Conservation (phyloP, 1,140 invertebrate species). For the Drosophila azteca region DNA sequence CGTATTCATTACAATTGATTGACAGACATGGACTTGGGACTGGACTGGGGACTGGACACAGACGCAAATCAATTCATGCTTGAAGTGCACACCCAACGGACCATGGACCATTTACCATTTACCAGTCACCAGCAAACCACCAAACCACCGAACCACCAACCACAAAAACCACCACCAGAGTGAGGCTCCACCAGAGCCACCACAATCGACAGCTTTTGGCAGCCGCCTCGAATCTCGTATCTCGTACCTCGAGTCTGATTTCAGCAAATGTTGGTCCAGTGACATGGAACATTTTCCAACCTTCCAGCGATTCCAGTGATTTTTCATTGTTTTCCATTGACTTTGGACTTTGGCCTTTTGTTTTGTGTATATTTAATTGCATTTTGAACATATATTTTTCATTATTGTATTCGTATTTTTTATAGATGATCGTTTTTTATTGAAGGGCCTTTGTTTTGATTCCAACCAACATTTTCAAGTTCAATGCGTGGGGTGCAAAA, state of each 20-base stretch:
- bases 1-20: conserved; percentile 79
- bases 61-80: conserved; percentile 62
- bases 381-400: conserved; percentile 31
- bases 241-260: conserved; percentile 41
- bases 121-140: conserved; percentile 24
- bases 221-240: conserved; percentile 4
- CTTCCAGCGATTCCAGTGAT: conserved; percentile 10
- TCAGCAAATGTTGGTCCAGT: conserved; percentile 40
- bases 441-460: conserved; percentile 47
- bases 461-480: conserved; percentile 75
- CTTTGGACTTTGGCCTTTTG: conserved; percentile 40
- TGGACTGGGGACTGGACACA: conserved; percentile 31
- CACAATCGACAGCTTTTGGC: conserved; percentile 48
- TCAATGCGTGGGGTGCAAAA: conserved; percentile 63
- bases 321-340: conserved; percentile 62
- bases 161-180: conserved; percentile 28
- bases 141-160: conserved; percentile 13
- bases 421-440: conserved; percentile 25
- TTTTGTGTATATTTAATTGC: conserved; percentile 55
- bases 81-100: conserved; percentile 69
- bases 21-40: conserved; percentile 43
- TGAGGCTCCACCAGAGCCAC: conserved; percentile 15
- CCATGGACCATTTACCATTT: conserved; percentile 66
- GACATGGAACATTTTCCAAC: conserved; percentile 53
- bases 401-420: conserved; percentile 24